These are phyloP conservation scores for Apamea sordens DNA, from an alignment of 2,888 invertebrate genomes.

Conservation along the genomic window DNA sequence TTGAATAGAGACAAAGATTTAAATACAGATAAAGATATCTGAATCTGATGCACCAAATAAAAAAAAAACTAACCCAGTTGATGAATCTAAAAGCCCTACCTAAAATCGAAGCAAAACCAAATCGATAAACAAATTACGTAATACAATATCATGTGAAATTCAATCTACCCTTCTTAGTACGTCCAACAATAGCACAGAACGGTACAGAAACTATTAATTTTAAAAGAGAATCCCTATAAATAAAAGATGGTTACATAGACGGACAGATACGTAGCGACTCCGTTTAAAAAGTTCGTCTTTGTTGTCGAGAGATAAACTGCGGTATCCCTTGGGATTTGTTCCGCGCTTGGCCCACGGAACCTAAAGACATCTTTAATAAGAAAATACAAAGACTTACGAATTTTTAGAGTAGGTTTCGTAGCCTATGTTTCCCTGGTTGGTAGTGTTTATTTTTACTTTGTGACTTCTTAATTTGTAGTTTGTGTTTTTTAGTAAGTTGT, in stretches of 20 bases:
- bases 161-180: constrained; percentile 21
- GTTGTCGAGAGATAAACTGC: constrained; percentile 72
- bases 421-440: constrained; percentile 42
- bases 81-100: not conserved
- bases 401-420: constrained; percentile 53
- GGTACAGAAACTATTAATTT: constrained; percentile 61
- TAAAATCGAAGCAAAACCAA: not conserved
- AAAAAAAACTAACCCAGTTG: not conserved
- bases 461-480: constrained; percentile 37
- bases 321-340: constrained; percentile 70
- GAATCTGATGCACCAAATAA: not conserved
- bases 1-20: not conserved
- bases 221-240: constrained; percentile 59
- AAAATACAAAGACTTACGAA: constrained; percentile 65
- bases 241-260: constrained; percentile 62
- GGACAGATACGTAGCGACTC: constrained; percentile 63
- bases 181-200: constrained; percentile 16
- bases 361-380: constrained; percentile 68
- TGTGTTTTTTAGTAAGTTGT: constrained; percentile 17
- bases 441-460: constrained; percentile 30
- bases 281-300: constrained; percentile 70
- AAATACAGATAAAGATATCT: not conserved
- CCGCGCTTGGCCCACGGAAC: constrained; percentile 61
- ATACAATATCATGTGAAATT: constrained; percentile 18
- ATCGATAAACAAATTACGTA: constrained; percentile 10